Evolutionary conservation across 2,113 vertebrate genomes (phyloP).

Genomic region (Corythaeola cristata): DNA sequence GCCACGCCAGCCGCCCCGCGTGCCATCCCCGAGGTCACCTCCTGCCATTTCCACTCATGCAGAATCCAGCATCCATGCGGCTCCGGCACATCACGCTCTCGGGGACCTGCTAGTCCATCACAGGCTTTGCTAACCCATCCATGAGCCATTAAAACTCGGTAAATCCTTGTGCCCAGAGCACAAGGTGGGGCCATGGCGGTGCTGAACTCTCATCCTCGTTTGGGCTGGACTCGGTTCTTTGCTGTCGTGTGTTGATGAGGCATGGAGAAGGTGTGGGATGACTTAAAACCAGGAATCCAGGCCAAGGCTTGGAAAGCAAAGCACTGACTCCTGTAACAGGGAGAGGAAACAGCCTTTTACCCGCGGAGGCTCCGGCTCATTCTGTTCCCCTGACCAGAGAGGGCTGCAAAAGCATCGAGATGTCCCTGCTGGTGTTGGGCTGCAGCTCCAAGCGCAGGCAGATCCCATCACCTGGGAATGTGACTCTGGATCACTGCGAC

Average conservation of each 20-base stretch:
- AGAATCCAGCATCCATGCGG: background rate
- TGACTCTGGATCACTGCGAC: background rate
- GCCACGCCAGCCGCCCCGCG: background rate
- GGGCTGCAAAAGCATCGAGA: background rate
- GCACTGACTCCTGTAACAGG: background rate
- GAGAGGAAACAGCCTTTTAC: background rate
- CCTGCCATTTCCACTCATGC: constrained; percentile 11
- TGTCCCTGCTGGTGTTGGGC: background rate
- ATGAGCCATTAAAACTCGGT: background rate
- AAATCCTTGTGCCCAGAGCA: background rate
- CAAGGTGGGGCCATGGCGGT: background rate
- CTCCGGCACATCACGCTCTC: background rate
- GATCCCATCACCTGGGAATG: background rate
- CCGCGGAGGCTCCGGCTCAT: background rate
- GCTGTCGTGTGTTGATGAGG: background rate
- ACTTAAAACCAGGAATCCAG: background rate
- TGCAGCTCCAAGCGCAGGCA: fast-evolving
- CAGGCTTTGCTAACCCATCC: constrained; percentile 55
- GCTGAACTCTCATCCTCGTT: background rate
- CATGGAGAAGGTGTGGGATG: background rate
- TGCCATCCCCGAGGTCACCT: constrained; percentile 36
- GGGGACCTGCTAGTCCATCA: constrained; percentile 15
- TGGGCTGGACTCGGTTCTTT: background rate
- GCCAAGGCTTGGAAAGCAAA: background rate
- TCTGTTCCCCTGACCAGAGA: background rate